These are phyloP conservation scores for Gonatopus flavifemur DNA, from an alignment of 1,140 invertebrate species.

Conservation along the genomic window DNA sequence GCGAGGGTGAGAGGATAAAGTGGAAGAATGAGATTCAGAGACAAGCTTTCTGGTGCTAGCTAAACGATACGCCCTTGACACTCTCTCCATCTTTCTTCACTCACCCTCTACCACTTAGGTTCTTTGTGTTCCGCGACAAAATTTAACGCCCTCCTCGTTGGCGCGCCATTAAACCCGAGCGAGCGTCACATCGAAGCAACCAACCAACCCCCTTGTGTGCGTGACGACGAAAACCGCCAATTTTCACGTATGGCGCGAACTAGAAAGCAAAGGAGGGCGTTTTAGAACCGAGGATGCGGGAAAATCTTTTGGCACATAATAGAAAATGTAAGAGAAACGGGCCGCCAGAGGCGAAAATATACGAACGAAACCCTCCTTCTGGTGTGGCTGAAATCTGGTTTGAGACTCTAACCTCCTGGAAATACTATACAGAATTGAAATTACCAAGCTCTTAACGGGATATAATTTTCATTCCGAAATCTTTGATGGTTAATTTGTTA, in stretches of 20 bases:
- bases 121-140: constrained; percentile 32
- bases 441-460: no score
- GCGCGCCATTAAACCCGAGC: constrained; percentile 31
- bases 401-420: no score
- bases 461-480: no score
- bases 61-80: constrained; percentile 26
- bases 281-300: constrained; percentile 23
- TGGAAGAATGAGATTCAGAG: constrained; percentile 13
- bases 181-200: background rate
- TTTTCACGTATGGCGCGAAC: constrained; percentile 21
- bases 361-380: background rate
- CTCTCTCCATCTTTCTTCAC: no score
- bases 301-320: constrained; percentile 32
- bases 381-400: background rate
- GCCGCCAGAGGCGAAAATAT: background rate
- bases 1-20: background rate
- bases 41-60: constrained; percentile 12
- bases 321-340: constrained; percentile 23
- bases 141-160: constrained; percentile 29
- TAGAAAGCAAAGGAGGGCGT: no score
- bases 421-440: no score
- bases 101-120: constrained; percentile 28
- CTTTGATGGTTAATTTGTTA: no score
- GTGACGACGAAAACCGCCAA: constrained; percentile 33
- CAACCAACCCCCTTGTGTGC: constrained; percentile 3